phyloP scores from a whole-genome alignment of 2,797 vertebrate genomes.

The Smutsia temminckii region DNA sequence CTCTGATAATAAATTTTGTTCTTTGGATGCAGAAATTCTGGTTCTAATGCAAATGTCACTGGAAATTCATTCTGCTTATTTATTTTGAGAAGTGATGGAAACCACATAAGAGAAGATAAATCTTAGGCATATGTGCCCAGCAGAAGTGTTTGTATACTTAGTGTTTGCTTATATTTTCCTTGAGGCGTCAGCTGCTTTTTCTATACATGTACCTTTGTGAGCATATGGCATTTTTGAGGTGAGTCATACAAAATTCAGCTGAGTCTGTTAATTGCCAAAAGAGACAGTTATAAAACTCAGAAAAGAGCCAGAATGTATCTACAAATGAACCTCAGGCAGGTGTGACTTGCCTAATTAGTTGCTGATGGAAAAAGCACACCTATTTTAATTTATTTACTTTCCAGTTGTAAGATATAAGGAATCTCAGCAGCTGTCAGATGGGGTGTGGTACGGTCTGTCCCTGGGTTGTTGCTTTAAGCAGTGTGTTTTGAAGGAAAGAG shows the following conservation, averaged over 20 bases:
- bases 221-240: constrained; percentile 63
- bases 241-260: constrained; percentile 49
- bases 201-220: background rate
- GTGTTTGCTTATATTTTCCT: constrained; percentile 63
- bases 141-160: constrained; percentile 40
- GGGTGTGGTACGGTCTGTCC: background rate
- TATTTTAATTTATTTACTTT: constrained; percentile 47
- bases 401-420: background rate
- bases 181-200: constrained; percentile 47
- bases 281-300: constrained; percentile 57
- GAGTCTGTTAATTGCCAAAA: constrained; percentile 66
- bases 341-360: constrained; percentile 45
- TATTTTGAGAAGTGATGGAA: background rate
- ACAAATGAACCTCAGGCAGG: constrained; percentile 26
- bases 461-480: background rate
- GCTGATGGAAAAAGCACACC: constrained; percentile 11
- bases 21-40: background rate
- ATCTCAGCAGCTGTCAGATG: background rate
- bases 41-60: background rate
- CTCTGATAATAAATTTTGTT: background rate
- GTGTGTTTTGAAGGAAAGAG: background rate
- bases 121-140: constrained; percentile 23
- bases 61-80: constrained; percentile 21
- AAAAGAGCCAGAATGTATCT: constrained; percentile 9
- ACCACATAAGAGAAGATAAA: constrained; percentile 30